These are phyloP conservation scores for Drosophila sp. DNA, from an alignment of 1,140 invertebrate species.

Conservation along the genomic window DNA sequence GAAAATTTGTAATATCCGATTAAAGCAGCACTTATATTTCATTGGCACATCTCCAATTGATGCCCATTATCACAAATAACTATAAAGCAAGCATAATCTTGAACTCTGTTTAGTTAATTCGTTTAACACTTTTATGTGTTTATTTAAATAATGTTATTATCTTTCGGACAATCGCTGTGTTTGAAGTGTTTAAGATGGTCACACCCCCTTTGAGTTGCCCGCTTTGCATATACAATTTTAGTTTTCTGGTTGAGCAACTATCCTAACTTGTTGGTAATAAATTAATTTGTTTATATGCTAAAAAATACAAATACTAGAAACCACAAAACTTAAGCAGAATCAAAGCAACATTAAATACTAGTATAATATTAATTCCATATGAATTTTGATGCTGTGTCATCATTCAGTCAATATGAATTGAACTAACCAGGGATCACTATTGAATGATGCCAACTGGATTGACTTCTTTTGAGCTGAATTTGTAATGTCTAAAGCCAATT, in stretches of 20 bases:
- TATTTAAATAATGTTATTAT: conserved; percentile 39
- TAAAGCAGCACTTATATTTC: conserved; percentile 1
- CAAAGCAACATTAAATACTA: neutral
- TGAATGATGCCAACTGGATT: conserved; percentile 3
- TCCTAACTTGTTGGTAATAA: conserved; percentile 9
- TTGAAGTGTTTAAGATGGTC: conserved; percentile 18
- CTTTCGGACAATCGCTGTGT: conserved; percentile 1
- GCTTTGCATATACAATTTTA: conserved; percentile 1
- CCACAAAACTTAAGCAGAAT: neutral
- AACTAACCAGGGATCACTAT: conserved; percentile 9
- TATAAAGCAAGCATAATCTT: conserved; percentile 1
- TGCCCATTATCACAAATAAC: neutral
- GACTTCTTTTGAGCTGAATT: conserved; percentile 22
- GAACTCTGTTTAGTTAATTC: neutral
- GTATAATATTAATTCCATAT: conserved; percentile 8
- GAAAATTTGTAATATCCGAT: neutral
- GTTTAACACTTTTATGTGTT: conserved; percentile 34
- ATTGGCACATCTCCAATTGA: conserved; percentile 18
- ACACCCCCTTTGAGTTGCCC: conserved; percentile 17
- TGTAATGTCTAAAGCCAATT: conserved; percentile 15
- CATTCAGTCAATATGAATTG: conserved; percentile 11
- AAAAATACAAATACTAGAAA: conserved; percentile 4
- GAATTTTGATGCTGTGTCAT: neutral
- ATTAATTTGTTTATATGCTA: conserved; percentile 18
- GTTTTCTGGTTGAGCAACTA: conserved; percentile 15